These are phyloP conservation scores for Drosophila parvula DNA, from an alignment of 1,140 invertebrate genomes.

Conservation along the genomic window DNA sequence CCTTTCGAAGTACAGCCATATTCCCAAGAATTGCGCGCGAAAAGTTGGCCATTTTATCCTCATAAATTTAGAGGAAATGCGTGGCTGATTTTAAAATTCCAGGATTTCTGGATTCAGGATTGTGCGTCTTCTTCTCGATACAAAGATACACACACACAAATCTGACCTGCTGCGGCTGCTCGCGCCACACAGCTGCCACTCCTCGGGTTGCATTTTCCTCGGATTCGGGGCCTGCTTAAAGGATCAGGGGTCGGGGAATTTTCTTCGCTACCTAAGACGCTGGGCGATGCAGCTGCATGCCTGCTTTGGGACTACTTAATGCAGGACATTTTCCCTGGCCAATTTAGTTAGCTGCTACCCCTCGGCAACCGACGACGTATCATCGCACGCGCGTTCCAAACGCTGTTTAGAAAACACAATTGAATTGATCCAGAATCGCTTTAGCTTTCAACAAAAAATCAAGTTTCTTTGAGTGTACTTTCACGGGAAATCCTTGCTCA, in stretches of 20 bases:
- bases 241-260: constrained; percentile 53
- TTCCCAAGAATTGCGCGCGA: constrained; percentile 54
- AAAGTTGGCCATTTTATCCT: constrained; percentile 51
- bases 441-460: background rate
- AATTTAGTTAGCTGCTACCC: constrained; percentile 62
- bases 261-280: constrained; percentile 57
- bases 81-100: constrained; percentile 31
- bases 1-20: constrained; percentile 18
- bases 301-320: constrained; percentile 69
- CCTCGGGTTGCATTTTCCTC: constrained; percentile 39
- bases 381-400: constrained; percentile 68
- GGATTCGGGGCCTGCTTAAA: constrained; percentile 62
- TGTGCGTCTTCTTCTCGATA: constrained; percentile 3
- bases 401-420: constrained; percentile 42
- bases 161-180: constrained; percentile 69
- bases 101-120: constrained; percentile 15
- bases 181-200: constrained; percentile 59
- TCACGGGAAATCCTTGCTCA: background rate
- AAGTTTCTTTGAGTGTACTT: constrained; percentile 1
- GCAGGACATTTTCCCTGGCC: constrained; percentile 37
- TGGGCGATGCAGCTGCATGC: constrained; percentile 53
- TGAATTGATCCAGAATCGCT: background rate
- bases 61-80: constrained; percentile 35
- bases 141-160: constrained; percentile 29
- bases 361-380: constrained; percentile 63